Conservation (phyloP, 2,113 vertebrate species). For the Connochaetes taurinus region DNA sequence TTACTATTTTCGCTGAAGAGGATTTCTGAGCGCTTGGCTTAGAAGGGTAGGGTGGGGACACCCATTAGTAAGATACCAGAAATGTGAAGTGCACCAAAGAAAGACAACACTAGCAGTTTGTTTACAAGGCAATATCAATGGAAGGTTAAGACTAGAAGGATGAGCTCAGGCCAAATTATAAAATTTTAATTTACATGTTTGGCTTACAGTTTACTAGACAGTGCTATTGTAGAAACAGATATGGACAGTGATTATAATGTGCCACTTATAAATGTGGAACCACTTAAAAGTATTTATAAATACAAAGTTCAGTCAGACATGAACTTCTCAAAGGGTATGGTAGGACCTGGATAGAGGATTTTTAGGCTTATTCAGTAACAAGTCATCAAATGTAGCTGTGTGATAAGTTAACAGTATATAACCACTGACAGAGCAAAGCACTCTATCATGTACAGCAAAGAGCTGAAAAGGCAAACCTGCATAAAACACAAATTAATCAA, state of each 20-base stretch:
- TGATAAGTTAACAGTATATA: not conserved
- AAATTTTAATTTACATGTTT: not conserved
- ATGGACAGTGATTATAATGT: not conserved
- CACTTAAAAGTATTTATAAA: not conserved
- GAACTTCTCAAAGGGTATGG: not conserved
- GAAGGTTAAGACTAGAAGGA: not conserved
- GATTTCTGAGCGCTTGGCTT: not conserved
- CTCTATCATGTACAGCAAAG: not conserved
- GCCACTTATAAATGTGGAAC: not conserved
- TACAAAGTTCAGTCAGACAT: not conserved
- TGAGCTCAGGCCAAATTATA: not conserved
- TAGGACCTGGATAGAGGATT: not conserved
- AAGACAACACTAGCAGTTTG: not conserved
- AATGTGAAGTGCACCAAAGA: not conserved
- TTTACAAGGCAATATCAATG: not conserved
- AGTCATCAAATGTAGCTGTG: not conserved
- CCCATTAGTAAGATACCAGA: not conserved
- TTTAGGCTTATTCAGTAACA: not conserved
- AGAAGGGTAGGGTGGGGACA: not conserved
- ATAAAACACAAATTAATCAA: not conserved
- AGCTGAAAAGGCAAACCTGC: not conserved
- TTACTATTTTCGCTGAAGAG: not conserved
- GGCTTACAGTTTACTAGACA: not conserved
- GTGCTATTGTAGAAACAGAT: not conserved
- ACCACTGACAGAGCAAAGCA: not conserved